Conservation (phyloP, 2,797 vertebrate genomes). For the Iguana delicatissima region DNA sequence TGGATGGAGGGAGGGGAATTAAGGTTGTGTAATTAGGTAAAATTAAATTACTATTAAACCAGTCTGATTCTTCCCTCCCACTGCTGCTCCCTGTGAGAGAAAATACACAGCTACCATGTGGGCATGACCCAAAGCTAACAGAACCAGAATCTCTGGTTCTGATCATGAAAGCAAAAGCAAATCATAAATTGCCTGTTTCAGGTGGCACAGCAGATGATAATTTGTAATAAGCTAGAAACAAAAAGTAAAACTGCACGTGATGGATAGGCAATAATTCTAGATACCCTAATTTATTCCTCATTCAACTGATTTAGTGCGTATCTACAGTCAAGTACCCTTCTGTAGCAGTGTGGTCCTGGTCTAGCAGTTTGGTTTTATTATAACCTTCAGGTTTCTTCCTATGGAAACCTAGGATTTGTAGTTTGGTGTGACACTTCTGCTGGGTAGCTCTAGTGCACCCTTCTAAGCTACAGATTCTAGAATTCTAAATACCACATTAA, state of each 20-base stretch:
- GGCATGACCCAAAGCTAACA: neutral
- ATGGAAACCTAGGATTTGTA: too few species aligned
- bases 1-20: too few species aligned
- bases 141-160: neutral
- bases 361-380: too few species aligned
- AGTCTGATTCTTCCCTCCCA: neutral
- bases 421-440: too few species aligned
- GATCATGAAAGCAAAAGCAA: neutral
- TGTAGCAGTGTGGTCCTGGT: too few species aligned
- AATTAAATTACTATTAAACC: neutral
- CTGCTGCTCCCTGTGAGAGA: neutral
- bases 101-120: neutral
- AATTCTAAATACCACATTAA: too few species aligned
- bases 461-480: too few species aligned
- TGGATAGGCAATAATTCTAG: neutral
- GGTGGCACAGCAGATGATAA: neutral
- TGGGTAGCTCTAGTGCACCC: too few species aligned
- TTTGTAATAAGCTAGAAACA: neutral
- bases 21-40: neutral
- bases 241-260: neutral
- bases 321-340: neutral
- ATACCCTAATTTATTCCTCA: neutral
- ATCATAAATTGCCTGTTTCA: neutral
- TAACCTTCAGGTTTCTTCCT: too few species aligned
- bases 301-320: neutral